phyloP scores from a whole-genome alignment of 2,797 vertebrate genomes.

The Anableps anableps region DNA sequence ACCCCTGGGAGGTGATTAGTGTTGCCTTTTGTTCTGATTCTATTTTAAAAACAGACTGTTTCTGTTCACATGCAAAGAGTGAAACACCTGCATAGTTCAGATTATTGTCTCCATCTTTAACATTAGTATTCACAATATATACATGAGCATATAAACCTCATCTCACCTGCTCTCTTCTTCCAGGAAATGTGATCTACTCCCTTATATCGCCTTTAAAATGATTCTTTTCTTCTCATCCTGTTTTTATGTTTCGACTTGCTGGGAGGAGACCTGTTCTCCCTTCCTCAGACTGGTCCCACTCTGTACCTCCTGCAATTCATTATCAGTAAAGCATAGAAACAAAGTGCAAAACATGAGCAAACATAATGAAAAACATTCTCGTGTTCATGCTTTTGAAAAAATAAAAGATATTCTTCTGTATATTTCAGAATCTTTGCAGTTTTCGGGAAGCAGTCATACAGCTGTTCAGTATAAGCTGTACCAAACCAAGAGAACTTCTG shows the following conservation, averaged over 20 bases:
- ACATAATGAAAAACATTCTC: background rate
- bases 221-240: background rate
- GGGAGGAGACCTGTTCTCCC: background rate
- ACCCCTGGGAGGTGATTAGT: conserved; percentile 61
- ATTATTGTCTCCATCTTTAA: conserved; percentile 22
- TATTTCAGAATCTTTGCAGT: background rate
- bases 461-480: background rate
- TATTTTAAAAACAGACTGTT: conserved; percentile 35
- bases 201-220: background rate
- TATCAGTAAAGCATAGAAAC: background rate
- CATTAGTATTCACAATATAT: conserved; percentile 12
- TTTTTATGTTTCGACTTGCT: background rate
- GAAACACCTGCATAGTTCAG: conserved; percentile 16
- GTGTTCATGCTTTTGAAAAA: background rate
- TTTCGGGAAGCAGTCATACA: background rate
- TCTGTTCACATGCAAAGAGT: conserved; percentile 10
- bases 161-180: background rate
- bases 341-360: background rate
- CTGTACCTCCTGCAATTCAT: background rate
- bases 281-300: background rate
- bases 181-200: background rate
- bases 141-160: conserved; percentile 1
- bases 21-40: conserved; percentile 48
- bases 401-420: background rate
- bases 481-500: background rate